Evolutionary conservation across 1,140 invertebrate species (phyloP).

Genomic region (Listronotus bonariensis): DNA sequence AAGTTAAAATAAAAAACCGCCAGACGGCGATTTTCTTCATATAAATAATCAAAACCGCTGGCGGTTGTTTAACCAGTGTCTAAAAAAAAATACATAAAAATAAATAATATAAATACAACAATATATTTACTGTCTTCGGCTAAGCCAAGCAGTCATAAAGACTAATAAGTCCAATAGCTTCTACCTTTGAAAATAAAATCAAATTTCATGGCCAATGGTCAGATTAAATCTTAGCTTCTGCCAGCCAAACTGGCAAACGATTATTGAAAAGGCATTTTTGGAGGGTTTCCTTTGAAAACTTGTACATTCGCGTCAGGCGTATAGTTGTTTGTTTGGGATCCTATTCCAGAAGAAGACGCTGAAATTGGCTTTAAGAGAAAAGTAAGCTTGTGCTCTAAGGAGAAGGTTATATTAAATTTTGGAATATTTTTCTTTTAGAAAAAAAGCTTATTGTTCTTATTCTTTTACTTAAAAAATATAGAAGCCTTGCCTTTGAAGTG

Average conservation of each 20-base stretch:
- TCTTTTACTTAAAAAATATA: no score
- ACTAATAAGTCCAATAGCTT: slow-evolving; percentile 26
- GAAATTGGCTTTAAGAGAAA: slow-evolving; percentile 9
- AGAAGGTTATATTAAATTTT: slow-evolving; percentile 16
- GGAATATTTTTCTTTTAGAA: no score
- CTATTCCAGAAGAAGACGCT: slow-evolving; percentile 5
- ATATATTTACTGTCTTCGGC: no score
- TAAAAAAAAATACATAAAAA: no score
- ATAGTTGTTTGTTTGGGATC: slow-evolving; percentile 27
- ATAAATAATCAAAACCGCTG: no score
- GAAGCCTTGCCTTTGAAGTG: no score
- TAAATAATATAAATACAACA: no score
- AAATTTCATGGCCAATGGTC: slow-evolving; percentile 44
- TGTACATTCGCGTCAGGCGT: slow-evolving; percentile 30
- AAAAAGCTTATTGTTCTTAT: no score
- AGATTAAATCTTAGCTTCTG: slow-evolving; percentile 41
- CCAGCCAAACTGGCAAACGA: slow-evolving; percentile 30
- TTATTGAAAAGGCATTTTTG: slow-evolving; percentile 29
- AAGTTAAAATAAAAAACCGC: no score
- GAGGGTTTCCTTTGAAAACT: slow-evolving; percentile 29
- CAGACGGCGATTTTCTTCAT: no score
- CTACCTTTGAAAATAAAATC: slow-evolving; percentile 44
- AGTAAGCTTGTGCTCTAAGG: slow-evolving; percentile 1
- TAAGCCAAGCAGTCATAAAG: slow-evolving; percentile 6
- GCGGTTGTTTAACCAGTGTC: no score